A percentile compares a stretch with the other conserved stretches of the same genome.
Conservation (phyloP, 1,140 invertebrate genomes). For the Pogonus chalceus region DNA sequence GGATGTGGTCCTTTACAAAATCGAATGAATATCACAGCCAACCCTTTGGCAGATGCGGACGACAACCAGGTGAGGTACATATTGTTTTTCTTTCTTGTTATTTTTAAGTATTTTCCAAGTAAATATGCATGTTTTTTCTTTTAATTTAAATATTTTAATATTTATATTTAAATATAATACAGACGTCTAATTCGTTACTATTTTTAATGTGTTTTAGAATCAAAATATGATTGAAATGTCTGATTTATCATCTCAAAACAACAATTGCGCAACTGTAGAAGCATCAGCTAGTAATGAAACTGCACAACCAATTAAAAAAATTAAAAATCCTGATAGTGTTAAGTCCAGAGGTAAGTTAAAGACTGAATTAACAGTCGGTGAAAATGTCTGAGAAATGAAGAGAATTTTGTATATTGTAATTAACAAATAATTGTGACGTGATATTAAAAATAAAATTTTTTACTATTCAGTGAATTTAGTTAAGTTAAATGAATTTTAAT, state of each 20-base stretch:
- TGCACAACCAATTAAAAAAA: not conserved
- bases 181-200: too few relatives aligned
- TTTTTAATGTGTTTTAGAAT: slow-evolving; percentile 34
- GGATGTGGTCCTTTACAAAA: slow-evolving; percentile 45
- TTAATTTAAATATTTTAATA: too few relatives aligned
- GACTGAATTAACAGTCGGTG: not conserved
- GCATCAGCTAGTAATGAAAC: slow-evolving; percentile 16
- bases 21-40: slow-evolving; percentile 59
- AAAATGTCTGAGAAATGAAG: too few relatives aligned
- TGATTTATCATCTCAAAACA: slow-evolving; percentile 48
- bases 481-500: too few relatives aligned
- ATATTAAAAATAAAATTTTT: too few relatives aligned
- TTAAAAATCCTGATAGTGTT: not conserved
- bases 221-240: slow-evolving; percentile 48
- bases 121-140: too few relatives aligned
- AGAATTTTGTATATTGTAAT: too few relatives aligned
- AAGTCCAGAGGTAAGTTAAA: not conserved
- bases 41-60: slow-evolving; percentile 55
- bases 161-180: too few relatives aligned
- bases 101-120: too few relatives aligned
- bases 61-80: slow-evolving; percentile 43
- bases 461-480: too few relatives aligned
- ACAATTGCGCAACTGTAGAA: slow-evolving; percentile 38
- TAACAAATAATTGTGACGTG: too few relatives aligned
- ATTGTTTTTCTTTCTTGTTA: slow-evolving; percentile 14